Base-by-base conservation (phyloP, 2,113 vertebrate species). In the Anser brachyrhynchus region DNA sequence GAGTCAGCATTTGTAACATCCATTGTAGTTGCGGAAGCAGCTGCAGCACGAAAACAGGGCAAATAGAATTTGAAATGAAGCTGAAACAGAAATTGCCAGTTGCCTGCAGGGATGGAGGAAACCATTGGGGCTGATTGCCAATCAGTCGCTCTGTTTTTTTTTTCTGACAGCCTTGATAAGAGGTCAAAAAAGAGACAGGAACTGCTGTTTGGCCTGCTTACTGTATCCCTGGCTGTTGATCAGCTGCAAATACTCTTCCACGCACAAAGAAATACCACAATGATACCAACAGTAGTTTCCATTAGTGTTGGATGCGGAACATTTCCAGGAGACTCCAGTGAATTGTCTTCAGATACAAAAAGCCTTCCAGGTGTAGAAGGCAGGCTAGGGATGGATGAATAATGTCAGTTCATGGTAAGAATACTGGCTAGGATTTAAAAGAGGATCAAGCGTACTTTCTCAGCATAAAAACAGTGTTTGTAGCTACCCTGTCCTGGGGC, bases 31-130 rank as follows among this genome's bases (percentile, higher is more conserved):
- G 62, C 3, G 9, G 70, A 58, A 57, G 83, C 93, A 97, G 93
- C 92, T 96, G 95, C 31, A 66, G 0, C 11, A 4, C 86, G 90
- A 84, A 89, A 94, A 87, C 65, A 62, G 71, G 61, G 70, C 88
- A 96, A 77, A 94, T 0, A 84, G 87, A 91, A 94, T 93, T 93
- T 67, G 59, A 95, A 96, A 94, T 92, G 10, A 79, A 90, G 87
- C 75, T 96, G 52, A 46, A 71, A 84, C 77, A 91, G 64, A 86
- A 95, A 96, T 92, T 92, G 84, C 66, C 43, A 62, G 1, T 93
- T 91, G 58, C 87, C 55, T 93, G 83, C 52, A 37, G 57, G 57
- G 57, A 26, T 83, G 44, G 80, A 74, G 83, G 59, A 70, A 90
- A 73, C n/a, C 79, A 26, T 76, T 84, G 44, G 59, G 46, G 9